Conservation (phyloP, 2,797 vertebrate species). For the Labeo calbasu region DNA sequence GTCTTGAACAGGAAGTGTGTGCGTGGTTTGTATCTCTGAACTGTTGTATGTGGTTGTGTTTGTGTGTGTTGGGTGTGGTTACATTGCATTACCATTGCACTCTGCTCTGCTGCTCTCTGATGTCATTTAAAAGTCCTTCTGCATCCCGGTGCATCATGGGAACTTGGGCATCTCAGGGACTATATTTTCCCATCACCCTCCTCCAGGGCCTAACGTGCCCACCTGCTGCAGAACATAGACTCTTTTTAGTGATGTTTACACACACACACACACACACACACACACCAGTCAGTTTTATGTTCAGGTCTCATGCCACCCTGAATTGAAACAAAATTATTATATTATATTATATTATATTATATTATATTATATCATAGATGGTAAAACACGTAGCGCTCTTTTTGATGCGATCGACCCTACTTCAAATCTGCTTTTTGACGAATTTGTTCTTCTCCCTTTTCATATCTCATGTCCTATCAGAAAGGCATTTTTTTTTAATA, state of each 20-base stretch:
- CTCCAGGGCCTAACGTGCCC: not conserved
- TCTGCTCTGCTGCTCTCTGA: slow-evolving; percentile 62
- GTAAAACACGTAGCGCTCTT: too few species aligned
- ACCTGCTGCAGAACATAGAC: slow-evolving; percentile 34
- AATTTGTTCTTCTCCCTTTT: too few species aligned
- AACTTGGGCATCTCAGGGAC: slow-evolving; percentile 38
- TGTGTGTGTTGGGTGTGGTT: slow-evolving; percentile 18
- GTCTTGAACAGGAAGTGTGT: not conserved
- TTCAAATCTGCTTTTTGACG: too few species aligned
- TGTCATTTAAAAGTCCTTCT: slow-evolving; percentile 59
- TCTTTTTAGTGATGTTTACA: not conserved
- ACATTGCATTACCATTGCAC: slow-evolving; percentile 18
- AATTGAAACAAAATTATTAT: not conserved
- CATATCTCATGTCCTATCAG: too few species aligned
- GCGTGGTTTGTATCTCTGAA: slow-evolving; percentile 2
- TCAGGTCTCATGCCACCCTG: not conserved
- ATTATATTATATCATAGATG: too few species aligned
- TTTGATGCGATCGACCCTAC: too few species aligned
- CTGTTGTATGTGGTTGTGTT: slow-evolving; percentile 3
- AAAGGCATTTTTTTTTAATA: too few species aligned
- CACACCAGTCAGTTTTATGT: not conserved
- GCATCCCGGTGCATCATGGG: slow-evolving; percentile 49
- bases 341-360: not conserved
- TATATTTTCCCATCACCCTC: slow-evolving; percentile 27
- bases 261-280: not conserved